Base-by-base conservation (phyloP, 2,888 invertebrate species). In the Philereme vetulata region DNA sequence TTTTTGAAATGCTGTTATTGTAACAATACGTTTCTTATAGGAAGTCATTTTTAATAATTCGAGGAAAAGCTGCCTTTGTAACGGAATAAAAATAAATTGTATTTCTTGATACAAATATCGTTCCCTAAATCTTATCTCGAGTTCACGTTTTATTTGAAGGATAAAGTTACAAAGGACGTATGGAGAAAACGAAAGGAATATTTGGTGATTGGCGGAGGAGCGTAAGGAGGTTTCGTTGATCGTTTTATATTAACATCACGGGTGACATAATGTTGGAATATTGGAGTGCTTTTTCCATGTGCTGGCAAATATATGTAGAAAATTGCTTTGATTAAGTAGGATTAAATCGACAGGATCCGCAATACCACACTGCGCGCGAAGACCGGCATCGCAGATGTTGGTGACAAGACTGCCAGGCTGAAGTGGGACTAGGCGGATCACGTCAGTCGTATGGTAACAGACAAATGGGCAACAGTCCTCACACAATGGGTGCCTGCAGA, bases 211-310 rank as follows among this genome's bases (percentile, higher is more conserved):
- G 21, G 21, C 2, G 21, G 66, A 69, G 60, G 59, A 55, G 67
- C 64, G 71, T 72, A 75, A 74, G 69, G 63, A 68, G 69, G 76
- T 71, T 75, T 65, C 60, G 56, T 55, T 66, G 63, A 66, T 71
- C 65, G 62, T 72, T 74, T 67, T 73, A 69, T 72, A 72, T 70
- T 65, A 68, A 68, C 56, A 69, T 62, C 57, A 69, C 48, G 65
- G 60, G 65, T 70, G 72, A 75, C 73, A 71, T 75, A 69, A 76
- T 65, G 56, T 61, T 60, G 56, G 62, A 60, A 56, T 61, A 48
- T 44, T 51, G 43, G 36, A 51, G 46, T 54, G 40, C 9, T 34
- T 51, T 9, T 46, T 40, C 40, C n/a, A 9, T 8, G n/a, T 9
- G 4, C 10, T 42, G 10, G 42, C 10, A 10, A 42, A n/a, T 10